Evolutionary conservation across 2,888 invertebrate genomes (phyloP), one percentile per base, ranked within the genome.

Genomic region (Plutella xylostella): DNA sequence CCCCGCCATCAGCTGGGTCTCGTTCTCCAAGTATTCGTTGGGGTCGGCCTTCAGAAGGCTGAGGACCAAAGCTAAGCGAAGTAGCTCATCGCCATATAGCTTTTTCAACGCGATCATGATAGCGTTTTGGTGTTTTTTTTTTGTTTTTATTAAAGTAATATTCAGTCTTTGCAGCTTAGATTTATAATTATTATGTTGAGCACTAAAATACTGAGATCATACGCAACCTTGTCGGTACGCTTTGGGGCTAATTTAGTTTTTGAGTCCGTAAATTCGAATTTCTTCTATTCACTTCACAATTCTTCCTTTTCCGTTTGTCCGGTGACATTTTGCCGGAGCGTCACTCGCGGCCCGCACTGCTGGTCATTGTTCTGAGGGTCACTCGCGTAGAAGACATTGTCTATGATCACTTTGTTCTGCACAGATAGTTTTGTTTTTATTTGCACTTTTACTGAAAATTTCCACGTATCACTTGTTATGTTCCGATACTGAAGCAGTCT

Each of bases 71-170:
- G 95, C 91, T 56, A 94, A 79, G 69, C 94, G 90, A 52, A 95
- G 74, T 60, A 94, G 82, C 82, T 94, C 93, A 68, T 93, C 92
- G 42, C 92, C 89, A 61, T 92, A 92, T 39, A 92, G 78, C 72
- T 94, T 94, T 80, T 94, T 94, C 58, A 92, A 76, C 58, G 91
- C 90, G 77, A 93, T 86, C 93, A 94, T 94, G 19, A 40, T 59
- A 43, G 33, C 45, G 3, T 25, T 25, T 44, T 5, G 25, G 9
- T 35, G 11, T 35, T 38, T 28, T 2, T 19, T 35, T 43, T 20
- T 35, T 20, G 34, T 39, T 20, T 45, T 21, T 42, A 50, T 50
- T 44, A 47, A 53, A 54, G 30, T 48, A 31, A 51, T 48, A 51
- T 47, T 60, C 60, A 62, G 60, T 62, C 61, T 60, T 51, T 57